Base-by-base conservation (phyloP, 1,140 invertebrate genomes). In the Riptortus pedestris region DNA sequence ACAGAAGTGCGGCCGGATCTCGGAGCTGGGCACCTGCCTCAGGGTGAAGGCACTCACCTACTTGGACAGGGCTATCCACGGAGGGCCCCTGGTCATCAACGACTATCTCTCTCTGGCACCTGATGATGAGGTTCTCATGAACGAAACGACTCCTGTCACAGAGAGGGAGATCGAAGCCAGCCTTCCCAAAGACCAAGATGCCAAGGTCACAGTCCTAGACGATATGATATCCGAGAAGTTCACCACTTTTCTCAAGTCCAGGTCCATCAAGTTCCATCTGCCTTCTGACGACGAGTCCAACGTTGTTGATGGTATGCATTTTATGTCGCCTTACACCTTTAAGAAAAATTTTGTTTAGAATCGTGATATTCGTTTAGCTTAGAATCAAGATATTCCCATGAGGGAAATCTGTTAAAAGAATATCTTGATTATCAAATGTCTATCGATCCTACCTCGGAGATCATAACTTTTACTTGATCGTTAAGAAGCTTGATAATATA, bases 1-100 rank as follows among this genome's bases (percentile, higher is more conserved):
- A 73, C 86, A 85, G 71, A 85, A 88, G 67, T 89, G 87, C 26
- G 81, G 78, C 3, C 20, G 45, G 38, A 75, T 79, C 18, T 22
- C 59, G 2, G 85, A 87, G 52, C 69, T 88, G 18, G 80, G 82
- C 48, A 80, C 83, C 28, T 91, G 88, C 68, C 75, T 91, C 2
- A 90, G 90, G 72, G 70, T 88, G 24, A 90, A 88, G 71, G 74
- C 90, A 16, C 75, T 88, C 1, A 80, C 83, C 1, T 81, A 86
- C 1, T 74, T 91, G 70, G 86, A 88, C 67, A 80, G 85, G 65
- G 81, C 83, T 48, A n/a, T 68, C 7, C 79, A 79, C 16, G 79
- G 79, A 43, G 78, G 76, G 67, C 76, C 79, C 3, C 70, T 89
- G 11, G 76, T 79, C 14, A 71, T 88, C 2, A 75, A 83, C 14